Evolutionary conservation across 2,888 invertebrate genomes (phyloP).

Genomic region (Eristalinus aeneus): DNA sequence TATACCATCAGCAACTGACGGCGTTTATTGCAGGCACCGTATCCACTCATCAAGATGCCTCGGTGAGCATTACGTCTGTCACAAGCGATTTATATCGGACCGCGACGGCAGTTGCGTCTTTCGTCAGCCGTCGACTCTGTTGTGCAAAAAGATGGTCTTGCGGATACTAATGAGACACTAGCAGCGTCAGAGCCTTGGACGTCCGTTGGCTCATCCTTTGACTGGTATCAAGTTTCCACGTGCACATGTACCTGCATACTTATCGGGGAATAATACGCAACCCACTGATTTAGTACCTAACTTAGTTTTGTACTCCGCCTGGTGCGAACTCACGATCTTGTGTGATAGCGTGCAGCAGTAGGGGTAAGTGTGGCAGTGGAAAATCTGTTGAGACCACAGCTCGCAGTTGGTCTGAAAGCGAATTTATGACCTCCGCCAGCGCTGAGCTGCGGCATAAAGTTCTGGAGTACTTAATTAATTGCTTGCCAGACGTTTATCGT

Average conservation of each 20-base stretch:
- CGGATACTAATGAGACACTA: slow-evolving; percentile 49
- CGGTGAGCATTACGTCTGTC: slow-evolving; percentile 15
- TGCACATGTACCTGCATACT: neutral
- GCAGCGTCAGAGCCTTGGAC: neutral
- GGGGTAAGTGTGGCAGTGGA: neutral
- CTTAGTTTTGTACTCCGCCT: slow-evolving; percentile 39
- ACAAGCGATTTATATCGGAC: slow-evolving; percentile 35
- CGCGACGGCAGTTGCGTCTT: neutral
- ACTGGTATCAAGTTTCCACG: neutral
- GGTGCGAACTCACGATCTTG: slow-evolving; percentile 20
- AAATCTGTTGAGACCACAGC: neutral
- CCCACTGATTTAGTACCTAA: slow-evolving; percentile 12
- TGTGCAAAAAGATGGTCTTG: slow-evolving; percentile 9
- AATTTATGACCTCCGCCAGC: slow-evolving; percentile 27
- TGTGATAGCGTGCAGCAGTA: neutral
- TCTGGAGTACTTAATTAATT: slow-evolving; percentile 51
- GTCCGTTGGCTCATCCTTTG: slow-evolving; percentile 50
- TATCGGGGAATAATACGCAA: slow-evolving; percentile 8
- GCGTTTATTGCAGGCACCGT: slow-evolving; percentile 4
- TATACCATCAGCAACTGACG: slow-evolving; percentile 40
- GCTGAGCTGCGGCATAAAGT: slow-evolving; percentile 10
- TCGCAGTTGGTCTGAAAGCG: neutral
- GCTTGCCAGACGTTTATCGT: slow-evolving; percentile 37
- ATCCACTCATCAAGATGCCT: slow-evolving; percentile 8
- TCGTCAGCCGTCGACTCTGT: slow-evolving; percentile 2